Conservation (phyloP, 2,888 invertebrate genomes). For the Dioctria rufipes region DNA sequence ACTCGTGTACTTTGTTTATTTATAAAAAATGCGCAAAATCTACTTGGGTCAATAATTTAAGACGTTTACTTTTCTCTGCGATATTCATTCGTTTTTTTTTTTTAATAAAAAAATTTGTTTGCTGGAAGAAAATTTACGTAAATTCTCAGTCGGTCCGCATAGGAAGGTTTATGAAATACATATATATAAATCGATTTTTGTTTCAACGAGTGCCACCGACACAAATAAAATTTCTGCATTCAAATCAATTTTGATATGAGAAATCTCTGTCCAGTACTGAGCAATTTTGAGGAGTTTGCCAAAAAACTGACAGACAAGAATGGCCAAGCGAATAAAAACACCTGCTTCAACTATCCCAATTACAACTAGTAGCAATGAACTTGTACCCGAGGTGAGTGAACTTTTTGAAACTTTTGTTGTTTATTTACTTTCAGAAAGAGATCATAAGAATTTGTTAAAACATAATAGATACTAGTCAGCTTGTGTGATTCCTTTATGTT, state of each 20-base stretch:
- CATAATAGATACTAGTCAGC: too few relatives aligned
- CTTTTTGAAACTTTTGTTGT: conserved; percentile 45
- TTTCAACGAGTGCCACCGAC: not conserved
- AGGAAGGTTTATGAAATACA: conserved; percentile 35
- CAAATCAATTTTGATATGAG: conserved; percentile 16
- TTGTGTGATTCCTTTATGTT: too few relatives aligned
- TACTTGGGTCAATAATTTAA: not conserved
- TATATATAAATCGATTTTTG: conserved; percentile 34
- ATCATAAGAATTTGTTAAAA: too few relatives aligned
- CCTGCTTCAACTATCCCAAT: conserved; percentile 50
- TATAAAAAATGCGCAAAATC: not conserved
- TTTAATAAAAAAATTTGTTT: not conserved
- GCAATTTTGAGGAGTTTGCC: not conserved
- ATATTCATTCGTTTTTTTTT: conserved; percentile 37
- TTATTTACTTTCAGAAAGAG: not conserved
- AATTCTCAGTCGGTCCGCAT: conserved; percentile 11
- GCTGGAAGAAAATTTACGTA: not conserved
- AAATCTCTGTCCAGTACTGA: not conserved
- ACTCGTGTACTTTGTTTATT: not conserved
- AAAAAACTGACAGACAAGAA: not conserved
- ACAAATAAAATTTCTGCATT: not conserved
- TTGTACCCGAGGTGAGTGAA: conserved; percentile 62
- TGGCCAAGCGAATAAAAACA: conserved; percentile 56
- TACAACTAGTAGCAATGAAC: conserved; percentile 51
- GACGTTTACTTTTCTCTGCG: conserved; percentile 3